phyloP scores from a whole-genome alignment of 2,888 invertebrate genomes.

The Hecatera dysodea region DNA sequence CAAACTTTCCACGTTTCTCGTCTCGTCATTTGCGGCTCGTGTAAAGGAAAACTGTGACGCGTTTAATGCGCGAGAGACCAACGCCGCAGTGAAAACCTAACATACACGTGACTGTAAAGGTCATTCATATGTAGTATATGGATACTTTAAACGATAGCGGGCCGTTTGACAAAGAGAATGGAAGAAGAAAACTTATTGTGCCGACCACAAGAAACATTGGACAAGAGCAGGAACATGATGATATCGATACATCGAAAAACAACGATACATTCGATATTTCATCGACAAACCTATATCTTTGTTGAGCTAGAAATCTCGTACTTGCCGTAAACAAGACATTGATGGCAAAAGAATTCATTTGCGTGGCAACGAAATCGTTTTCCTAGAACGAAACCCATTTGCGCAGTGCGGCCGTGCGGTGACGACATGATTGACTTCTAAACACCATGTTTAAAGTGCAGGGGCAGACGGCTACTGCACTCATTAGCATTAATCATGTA shows the following conservation, averaged over 20 bases:
- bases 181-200: background rate
- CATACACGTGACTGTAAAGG: slow-evolving; percentile 57
- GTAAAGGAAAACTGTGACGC: slow-evolving; percentile 74
- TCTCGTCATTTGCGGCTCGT: slow-evolving; percentile 69
- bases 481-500: slow-evolving; percentile 22
- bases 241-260: background rate
- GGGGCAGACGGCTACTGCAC: slow-evolving; percentile 27
- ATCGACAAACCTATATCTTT: too few species aligned
- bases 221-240: background rate
- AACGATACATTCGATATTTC: background rate
- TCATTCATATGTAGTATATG: slow-evolving; percentile 50
- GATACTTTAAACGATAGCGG: background rate
- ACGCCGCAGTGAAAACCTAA: slow-evolving; percentile 74
- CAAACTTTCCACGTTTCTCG: slow-evolving; percentile 69
- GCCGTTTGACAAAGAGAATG: background rate
- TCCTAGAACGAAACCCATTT: slow-evolving; percentile 59
- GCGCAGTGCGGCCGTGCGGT: slow-evolving; percentile 40
- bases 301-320: background rate
- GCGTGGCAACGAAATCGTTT: slow-evolving; percentile 66
- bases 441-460: slow-evolving; percentile 42
- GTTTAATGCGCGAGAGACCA: slow-evolving; percentile 72
- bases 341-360: slow-evolving; percentile 67
- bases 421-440: slow-evolving; percentile 46
- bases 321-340: slow-evolving; percentile 58
- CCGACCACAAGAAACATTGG: background rate